These are phyloP conservation scores for Pyxicephalus adspersus DNA, from an alignment of 2,113 vertebrate species.

Conservation along the genomic window DNA sequence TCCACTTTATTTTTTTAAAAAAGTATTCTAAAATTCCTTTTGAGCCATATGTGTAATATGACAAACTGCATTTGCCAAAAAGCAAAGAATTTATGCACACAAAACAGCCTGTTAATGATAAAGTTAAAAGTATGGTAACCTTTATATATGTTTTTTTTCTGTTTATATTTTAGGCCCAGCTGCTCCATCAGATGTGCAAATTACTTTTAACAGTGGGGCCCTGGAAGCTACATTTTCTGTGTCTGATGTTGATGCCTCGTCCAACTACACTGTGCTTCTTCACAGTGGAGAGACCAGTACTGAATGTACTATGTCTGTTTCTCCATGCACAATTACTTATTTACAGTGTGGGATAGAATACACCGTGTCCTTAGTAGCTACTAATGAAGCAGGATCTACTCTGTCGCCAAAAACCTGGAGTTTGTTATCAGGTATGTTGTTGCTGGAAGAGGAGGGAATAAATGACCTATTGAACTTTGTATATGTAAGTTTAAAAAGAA, in stretches of 20 bases:
- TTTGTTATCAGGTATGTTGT: constrained; percentile 80
- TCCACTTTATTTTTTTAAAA: too few species aligned
- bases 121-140: too few species aligned
- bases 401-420: constrained; percentile 68
- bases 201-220: constrained; percentile 63
- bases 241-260: constrained; percentile 73
- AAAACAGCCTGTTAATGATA: too few species aligned
- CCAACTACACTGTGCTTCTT: constrained; percentile 69
- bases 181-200: constrained; percentile 67
- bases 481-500: too few species aligned
- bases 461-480: too few species aligned
- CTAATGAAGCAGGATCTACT: constrained; percentile 82
- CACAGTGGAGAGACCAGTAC: constrained; percentile 59
- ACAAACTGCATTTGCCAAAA: too few species aligned
- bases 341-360: constrained; percentile 82
- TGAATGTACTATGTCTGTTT: constrained; percentile 70
- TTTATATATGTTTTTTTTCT: neutral
- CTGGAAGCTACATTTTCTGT: constrained; percentile 74
- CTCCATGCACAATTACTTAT: constrained; percentile 73
- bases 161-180: constrained; percentile 64
- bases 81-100: too few species aligned
- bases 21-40: too few species aligned
- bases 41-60: too few species aligned
- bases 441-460: neutral
- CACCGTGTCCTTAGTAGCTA: constrained; percentile 73